Evolutionary conservation across 2,113 vertebrate genomes (phyloP).

Genomic region (Cettia cetti): DNA sequence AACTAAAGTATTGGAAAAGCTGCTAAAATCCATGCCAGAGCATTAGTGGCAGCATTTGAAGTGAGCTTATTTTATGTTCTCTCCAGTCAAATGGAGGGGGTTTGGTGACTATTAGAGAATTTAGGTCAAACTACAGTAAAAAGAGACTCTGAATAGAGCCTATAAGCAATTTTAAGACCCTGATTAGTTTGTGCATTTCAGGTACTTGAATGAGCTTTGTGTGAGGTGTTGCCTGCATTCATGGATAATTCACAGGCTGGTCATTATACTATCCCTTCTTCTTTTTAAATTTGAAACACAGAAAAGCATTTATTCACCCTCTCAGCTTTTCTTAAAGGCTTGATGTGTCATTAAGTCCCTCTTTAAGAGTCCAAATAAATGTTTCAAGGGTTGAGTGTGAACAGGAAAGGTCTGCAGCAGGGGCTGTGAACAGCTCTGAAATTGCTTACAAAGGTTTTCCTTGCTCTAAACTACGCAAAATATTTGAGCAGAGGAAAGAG

Average conservation of each 20-base stretch:
- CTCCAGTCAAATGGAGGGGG: neutral
- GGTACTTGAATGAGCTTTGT: neutral
- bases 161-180: neutral
- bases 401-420: neutral
- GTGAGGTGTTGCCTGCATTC: neutral
- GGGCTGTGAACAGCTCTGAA: neutral
- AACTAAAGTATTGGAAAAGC: slow-evolving; percentile 3
- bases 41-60: neutral
- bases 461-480: neutral
- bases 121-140: neutral
- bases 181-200: neutral
- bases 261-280: neutral
- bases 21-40: neutral
- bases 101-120: neutral
- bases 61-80: neutral
- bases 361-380: neutral
- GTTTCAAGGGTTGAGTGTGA: neutral
- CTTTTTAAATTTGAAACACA: neutral
- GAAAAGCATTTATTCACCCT: neutral
- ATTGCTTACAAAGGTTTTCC: neutral
- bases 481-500: neutral
- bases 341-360: neutral
- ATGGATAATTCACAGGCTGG: neutral
- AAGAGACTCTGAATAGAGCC: neutral
- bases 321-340: neutral